Evolutionary conservation across 2,797 vertebrate species (phyloP), one percentile per base, ranked within the genome.

Genomic region (Rhinogobio ventralis): DNA sequence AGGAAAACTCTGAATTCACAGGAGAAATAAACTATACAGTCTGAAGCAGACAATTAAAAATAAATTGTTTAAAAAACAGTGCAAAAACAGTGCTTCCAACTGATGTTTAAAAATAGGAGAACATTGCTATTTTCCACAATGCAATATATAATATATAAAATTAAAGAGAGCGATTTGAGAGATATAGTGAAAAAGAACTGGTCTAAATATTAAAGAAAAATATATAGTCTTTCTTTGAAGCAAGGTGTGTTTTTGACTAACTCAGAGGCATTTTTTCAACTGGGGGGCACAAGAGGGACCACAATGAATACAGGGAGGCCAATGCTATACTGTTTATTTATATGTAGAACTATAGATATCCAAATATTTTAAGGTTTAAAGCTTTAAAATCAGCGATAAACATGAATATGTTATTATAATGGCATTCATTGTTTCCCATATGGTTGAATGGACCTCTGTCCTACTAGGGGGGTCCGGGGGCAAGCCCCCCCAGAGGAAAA

Each of bases 11-110:
- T 55, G 20, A 46, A 79, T 79, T 46, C 25, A 60, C 76, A 5
- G 3, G 57, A 62, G 57, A 25, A 79, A 20, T 79, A 64, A 72
- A 73, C 20, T 15, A 15, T 23, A 49, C 53, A 82, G 68, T 72
- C 55, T 33, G 11, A 36, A 45, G 53, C 53, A 25, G 25, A 72
- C 17, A 60, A 30, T 73, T 73, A 13, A 30, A 81, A 60, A 53
- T 3, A 51, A n/a, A 68, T n/a, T 1, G 62, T n/a, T 51, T 81
- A 39, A 81, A 53, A n/a, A n/a, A n/a, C n/a, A n/a, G n/a, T n/a
- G n/a, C n/a, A n/a, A n/a, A n/a, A n/a, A 51, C 46, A 75, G 2
- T 55, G 49, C 25, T 57, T 57, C 20, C 33, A 9, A 8, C 13
- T 57, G 23, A 57, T 57, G 53, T 11, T 11, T 73, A 49, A 73